Evolutionary conservation across 1,140 invertebrate species (phyloP).

Genomic region (Trichonephila clavata): DNA sequence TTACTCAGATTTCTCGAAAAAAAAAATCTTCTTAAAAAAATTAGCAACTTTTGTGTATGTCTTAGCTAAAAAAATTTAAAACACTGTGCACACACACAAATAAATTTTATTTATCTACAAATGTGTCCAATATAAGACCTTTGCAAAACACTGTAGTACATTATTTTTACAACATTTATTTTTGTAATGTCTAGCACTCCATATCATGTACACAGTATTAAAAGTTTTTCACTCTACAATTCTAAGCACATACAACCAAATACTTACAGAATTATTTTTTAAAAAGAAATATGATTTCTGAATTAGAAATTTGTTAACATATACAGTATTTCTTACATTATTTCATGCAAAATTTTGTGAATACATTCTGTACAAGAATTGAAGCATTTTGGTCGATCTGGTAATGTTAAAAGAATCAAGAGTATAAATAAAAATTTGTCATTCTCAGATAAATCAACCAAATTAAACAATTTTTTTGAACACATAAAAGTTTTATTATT

Average conservation of each 20-base stretch:
- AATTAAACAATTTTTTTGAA: too few species aligned
- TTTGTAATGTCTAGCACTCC: slow-evolving; percentile 62
- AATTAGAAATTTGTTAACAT: too few species aligned
- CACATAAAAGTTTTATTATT: too few species aligned
- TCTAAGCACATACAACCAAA: not conserved
- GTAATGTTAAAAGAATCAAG: too few species aligned
- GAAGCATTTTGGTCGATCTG: too few species aligned
- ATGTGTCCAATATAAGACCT: slow-evolving; percentile 54
- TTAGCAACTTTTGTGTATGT: not conserved
- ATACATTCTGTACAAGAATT: too few species aligned
- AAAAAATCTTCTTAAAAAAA: not conserved
- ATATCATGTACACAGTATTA: slow-evolving; percentile 46
- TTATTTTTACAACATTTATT: slow-evolving; percentile 44
- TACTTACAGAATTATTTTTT: not conserved
- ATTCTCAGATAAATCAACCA: too few species aligned
- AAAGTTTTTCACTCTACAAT: not conserved
- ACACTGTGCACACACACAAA: slow-evolving; percentile 52
- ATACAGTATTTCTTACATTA: too few species aligned
- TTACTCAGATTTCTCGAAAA: not conserved
- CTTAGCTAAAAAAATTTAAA: slow-evolving; percentile 24
- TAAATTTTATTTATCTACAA: slow-evolving; percentile 69
- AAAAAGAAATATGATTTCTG: too few species aligned
- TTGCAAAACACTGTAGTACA: slow-evolving; percentile 63
- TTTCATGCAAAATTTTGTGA: too few species aligned
- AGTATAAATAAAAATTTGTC: too few species aligned